phyloP scores from a whole-genome alignment of 2,113 vertebrate genomes.

The Phoenicopterus ruber region DNA sequence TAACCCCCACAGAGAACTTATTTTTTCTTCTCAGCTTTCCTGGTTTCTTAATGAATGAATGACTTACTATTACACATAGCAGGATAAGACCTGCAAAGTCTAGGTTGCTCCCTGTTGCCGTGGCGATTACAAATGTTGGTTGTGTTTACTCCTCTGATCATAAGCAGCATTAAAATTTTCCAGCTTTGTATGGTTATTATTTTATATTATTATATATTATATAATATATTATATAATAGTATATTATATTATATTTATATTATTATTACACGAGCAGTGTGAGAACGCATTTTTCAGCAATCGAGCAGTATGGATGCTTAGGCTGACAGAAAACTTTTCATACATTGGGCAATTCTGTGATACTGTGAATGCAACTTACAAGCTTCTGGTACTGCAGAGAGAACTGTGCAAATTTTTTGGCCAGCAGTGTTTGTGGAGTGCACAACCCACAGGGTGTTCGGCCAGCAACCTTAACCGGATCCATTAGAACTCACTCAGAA shows the following conservation, averaged over 20 bases:
- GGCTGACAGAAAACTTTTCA: background rate
- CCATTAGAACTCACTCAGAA: accelerated
- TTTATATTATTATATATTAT: too few species aligned
- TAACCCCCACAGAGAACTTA: background rate
- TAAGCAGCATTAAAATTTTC: background rate
- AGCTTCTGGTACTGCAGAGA: background rate
- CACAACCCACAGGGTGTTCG: accelerated
- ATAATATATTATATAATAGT: too few species aligned
- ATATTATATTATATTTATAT: too few species aligned
- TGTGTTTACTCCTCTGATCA: background rate
- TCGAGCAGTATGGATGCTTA: background rate
- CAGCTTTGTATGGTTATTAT: background rate
- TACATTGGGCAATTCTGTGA: background rate
- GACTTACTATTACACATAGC: background rate
- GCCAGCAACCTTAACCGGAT: background rate
- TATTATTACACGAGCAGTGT: background rate
- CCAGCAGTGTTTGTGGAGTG: background rate
- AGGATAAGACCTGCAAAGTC: background rate
- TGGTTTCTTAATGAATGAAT: background rate
- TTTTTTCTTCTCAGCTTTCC: background rate
- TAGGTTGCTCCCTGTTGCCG: background rate
- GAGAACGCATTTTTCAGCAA: background rate
- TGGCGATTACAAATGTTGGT: background rate
- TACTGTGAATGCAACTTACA: background rate
- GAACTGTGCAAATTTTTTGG: background rate